A percentile compares a stretch with the other conserved stretches of the same genome.
Evolutionary conservation across 2,888 invertebrate genomes (phyloP).

Genomic region (Augochlorella aurata): DNA sequence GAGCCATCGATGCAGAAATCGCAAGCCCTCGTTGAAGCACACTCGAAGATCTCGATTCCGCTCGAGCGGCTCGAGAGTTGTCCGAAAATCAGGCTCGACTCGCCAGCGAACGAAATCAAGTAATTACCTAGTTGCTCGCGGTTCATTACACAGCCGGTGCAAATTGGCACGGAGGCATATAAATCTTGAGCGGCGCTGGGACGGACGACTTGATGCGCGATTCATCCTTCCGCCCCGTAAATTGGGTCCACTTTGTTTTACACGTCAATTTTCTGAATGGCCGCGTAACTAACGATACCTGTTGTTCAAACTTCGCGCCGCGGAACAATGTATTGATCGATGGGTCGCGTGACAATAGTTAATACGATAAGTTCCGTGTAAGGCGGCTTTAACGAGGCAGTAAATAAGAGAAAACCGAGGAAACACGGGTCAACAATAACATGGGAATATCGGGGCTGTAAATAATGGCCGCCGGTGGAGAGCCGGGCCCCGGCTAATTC

Average conservation of each 20-base stretch:
- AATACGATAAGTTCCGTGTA: constrained; percentile 45
- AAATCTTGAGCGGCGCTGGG: background rate
- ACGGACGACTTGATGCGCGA: background rate
- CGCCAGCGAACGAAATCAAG: constrained; percentile 35
- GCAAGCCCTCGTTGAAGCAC: constrained; percentile 39
- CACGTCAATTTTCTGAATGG: constrained; percentile 13
- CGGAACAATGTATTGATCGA: constrained; percentile 32
- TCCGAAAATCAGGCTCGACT: constrained; percentile 40
- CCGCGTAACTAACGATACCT: constrained; percentile 14
- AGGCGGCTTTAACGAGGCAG: constrained; percentile 48
- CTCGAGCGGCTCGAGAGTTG: constrained; percentile 33
- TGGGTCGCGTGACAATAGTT: constrained; percentile 56
- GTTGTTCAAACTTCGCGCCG: constrained; percentile 19
- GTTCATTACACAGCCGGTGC: background rate
- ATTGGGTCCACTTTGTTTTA: background rate
- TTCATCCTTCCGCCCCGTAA: constrained; percentile 9
- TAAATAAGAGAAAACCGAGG: constrained; percentile 52
- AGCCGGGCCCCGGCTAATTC: constrained; percentile 42
- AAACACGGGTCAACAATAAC: constrained; percentile 43
- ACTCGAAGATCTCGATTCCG: constrained; percentile 40
- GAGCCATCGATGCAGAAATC: constrained; percentile 38
- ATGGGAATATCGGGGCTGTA: constrained; percentile 37
- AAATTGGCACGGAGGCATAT: constrained; percentile 11
- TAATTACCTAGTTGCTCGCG: constrained; percentile 44
- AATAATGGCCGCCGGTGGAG: constrained; percentile 43